Base-by-base conservation (phyloP, 2,113 vertebrate species). In the Eclectus roratus region DNA sequence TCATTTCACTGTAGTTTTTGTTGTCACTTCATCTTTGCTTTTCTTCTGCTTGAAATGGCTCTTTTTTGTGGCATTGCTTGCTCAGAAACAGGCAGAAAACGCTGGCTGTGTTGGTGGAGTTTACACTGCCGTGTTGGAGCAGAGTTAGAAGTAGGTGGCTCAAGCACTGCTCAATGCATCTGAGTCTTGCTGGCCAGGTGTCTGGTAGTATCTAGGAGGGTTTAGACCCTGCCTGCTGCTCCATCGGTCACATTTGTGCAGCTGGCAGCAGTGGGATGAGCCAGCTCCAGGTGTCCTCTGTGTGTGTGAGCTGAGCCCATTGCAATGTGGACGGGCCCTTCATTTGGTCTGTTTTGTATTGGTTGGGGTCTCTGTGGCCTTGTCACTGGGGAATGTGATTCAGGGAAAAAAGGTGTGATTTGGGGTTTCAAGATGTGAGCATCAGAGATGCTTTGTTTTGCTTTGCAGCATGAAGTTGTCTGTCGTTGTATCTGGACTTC, bases 1-100 rank as follows among this genome's bases (percentile, higher is more conserved):
- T 95, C 53, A 65, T 94, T 94, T 89, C 74, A 10, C 28, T 92
- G 61, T 27, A 49, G 12, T 65, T 96, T 92, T 87, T 87, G 25
- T 89, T 96, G 89, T 92, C 81, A 49, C 31, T 82, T 80, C 58
- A 92, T 31, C 83, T 63, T 91, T 89, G 61, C 19, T 28, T 82
- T 92, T 58, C 68, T 86, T 21, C 16, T 82, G 10, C 41, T 72
- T 85, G 74, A 92, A 89, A 79, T 77, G 53, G 8, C 61, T 84
- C 61, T 89, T 89, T 89, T 80, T 39, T 5, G 0, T 72, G 6
- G n/a, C 4, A 3, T 65, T 46, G 41, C 78, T 69, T 89, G 53
- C 49, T 85, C 0, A 0, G 41, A 43, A 86, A 29, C 15, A 27
- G 86, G 60, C 74, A 4, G 4, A 35, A 23, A 27, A 66, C 1